Conservation (phyloP, 2,888 invertebrate species). For the Carpatolechia fugitivella region DNA sequence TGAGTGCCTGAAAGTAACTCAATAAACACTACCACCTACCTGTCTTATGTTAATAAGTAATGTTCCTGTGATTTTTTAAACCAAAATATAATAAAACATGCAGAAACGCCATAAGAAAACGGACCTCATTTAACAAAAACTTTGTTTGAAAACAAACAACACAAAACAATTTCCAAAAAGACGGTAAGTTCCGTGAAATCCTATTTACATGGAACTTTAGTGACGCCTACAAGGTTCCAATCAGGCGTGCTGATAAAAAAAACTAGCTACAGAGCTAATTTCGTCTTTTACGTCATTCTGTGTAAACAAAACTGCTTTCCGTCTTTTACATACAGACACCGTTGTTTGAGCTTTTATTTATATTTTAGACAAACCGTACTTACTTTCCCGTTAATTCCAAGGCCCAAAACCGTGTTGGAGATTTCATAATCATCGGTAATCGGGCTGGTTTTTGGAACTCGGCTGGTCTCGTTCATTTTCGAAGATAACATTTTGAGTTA, state of each 20-base stretch:
- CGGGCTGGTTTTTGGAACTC: slow-evolving; percentile 86
- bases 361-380: slow-evolving; percentile 26
- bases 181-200: background rate
- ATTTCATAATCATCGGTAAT: slow-evolving; percentile 95
- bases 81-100: no score
- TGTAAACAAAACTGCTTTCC: slow-evolving; percentile 37
- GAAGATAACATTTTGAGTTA: slow-evolving; percentile 10
- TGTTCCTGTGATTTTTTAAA: no score
- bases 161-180: background rate
- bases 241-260: slow-evolving; percentile 13
- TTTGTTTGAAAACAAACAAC: background rate
- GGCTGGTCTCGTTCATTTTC: slow-evolving; percentile 53
- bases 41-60: no score
- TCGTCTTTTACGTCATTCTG: slow-evolving; percentile 42
- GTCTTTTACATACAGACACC: slow-evolving; percentile 17
- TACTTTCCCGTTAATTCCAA: slow-evolving; percentile 98
- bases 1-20: no score
- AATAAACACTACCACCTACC: no score
- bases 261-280: slow-evolving; percentile 32
- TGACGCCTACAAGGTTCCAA: background rate
- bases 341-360: background rate
- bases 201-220: background rate
- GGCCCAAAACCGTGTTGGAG: slow-evolving; percentile 94
- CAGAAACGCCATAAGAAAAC: no score
- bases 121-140: no score